Evolutionary conservation across 2,113 vertebrate species (phyloP).

Genomic region (Aegypius monachus): DNA sequence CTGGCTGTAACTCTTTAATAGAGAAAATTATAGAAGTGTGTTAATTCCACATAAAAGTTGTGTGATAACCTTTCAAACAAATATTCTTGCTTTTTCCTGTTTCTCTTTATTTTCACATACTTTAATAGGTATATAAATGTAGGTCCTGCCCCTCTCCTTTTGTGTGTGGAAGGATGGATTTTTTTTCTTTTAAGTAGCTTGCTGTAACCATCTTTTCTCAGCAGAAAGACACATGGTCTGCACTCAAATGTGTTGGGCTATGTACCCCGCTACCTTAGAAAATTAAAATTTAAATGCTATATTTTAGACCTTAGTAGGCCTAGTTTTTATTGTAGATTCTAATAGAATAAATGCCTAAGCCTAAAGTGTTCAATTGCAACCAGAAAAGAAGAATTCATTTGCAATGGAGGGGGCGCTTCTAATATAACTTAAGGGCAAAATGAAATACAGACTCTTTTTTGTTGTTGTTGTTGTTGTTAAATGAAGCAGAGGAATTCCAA

Average conservation of each 20-base stretch:
- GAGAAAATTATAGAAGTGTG: not conserved
- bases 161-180: not conserved
- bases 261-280: not conserved
- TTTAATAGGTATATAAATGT: not conserved
- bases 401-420: not conserved
- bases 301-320: not conserved
- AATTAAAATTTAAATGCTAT: not conserved
- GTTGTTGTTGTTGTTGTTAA: not conserved
- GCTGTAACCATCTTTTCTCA: not conserved
- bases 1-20: not conserved
- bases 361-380: not conserved
- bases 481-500: not conserved
- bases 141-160: not conserved
- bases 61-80: not conserved
- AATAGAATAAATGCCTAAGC: fast-evolving
- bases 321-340: not conserved
- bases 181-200: not conserved
- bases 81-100: not conserved
- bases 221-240: not conserved
- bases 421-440: not conserved
- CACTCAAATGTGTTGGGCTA: not conserved
- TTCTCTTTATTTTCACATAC: not conserved
- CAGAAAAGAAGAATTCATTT: not conserved
- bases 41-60: not conserved
- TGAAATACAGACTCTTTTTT: not conserved